Conservation (phyloP, 2,888 invertebrate genomes). For the Iphiclides podalirius region DNA sequence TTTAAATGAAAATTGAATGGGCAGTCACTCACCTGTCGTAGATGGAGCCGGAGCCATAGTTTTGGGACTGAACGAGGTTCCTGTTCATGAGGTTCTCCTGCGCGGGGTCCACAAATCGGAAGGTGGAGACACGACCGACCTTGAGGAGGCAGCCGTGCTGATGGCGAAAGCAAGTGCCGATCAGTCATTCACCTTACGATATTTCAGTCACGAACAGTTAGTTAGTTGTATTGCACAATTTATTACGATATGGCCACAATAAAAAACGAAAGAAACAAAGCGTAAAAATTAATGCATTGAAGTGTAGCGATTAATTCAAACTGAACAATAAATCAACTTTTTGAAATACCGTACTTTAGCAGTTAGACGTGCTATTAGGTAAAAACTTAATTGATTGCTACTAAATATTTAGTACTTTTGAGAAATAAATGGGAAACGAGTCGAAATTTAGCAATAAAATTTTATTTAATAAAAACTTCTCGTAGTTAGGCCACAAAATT, state of each 20-base stretch:
- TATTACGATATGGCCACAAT: background rate
- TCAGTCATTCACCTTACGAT: background rate
- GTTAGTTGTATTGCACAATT: background rate
- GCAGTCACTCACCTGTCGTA: conserved; percentile 86
- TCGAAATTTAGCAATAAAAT: background rate
- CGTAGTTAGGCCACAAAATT: no score
- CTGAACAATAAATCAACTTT: background rate
- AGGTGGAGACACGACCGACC: conserved; percentile 92
- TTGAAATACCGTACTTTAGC: background rate
- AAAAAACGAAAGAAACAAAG: background rate
- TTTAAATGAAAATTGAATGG: conserved; percentile 16
- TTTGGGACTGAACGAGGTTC: conserved; percentile 86
- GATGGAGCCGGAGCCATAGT: conserved; percentile 87
- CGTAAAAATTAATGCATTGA: background rate
- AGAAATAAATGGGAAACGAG: background rate
- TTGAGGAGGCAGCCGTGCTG: conserved; percentile 92
- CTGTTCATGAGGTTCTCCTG: conserved; percentile 89
- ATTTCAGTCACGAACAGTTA: background rate
- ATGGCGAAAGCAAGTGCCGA: background rate
- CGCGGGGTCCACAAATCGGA: conserved; percentile 90
- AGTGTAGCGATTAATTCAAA: background rate
- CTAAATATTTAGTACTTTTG: background rate
- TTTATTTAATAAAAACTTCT: no score
- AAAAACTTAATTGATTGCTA: background rate
- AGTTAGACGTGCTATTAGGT: background rate